These are phyloP conservation scores for Empidonax traillii DNA, from an alignment of 2,113 vertebrate genomes.

Conservation along the genomic window DNA sequence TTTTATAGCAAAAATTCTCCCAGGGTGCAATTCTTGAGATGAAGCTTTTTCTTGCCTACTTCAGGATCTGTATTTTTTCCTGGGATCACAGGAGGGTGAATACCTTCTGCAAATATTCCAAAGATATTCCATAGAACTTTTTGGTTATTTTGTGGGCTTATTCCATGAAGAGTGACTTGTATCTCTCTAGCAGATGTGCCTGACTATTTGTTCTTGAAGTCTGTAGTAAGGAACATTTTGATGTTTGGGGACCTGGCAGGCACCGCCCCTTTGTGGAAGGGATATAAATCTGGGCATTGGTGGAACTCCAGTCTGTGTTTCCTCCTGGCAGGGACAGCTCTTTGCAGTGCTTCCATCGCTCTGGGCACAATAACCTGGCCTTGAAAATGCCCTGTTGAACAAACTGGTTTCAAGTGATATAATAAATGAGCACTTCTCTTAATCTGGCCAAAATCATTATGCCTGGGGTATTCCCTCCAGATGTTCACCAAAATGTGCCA, in stretches of 20 bases:
- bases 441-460: slow-evolving; percentile 9
- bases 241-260: background rate
- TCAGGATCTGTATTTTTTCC: background rate
- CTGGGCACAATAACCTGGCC: background rate
- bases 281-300: background rate
- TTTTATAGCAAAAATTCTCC: background rate
- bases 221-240: background rate
- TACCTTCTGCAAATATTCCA: background rate
- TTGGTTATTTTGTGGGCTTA: background rate
- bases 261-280: background rate
- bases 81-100: background rate
- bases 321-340: background rate
- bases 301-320: background rate
- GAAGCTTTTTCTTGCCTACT: background rate
- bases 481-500: background rate
- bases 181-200: background rate
- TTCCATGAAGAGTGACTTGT: background rate
- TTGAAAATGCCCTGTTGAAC: background rate
- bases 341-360: background rate
- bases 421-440: background rate
- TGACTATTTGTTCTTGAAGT: background rate
- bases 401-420: background rate
- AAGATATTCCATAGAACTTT: background rate
- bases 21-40: background rate
- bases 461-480: slow-evolving; percentile 29